Conservation (phyloP, 1,140 invertebrate species). For the Hirudo medicinalis region DNA sequence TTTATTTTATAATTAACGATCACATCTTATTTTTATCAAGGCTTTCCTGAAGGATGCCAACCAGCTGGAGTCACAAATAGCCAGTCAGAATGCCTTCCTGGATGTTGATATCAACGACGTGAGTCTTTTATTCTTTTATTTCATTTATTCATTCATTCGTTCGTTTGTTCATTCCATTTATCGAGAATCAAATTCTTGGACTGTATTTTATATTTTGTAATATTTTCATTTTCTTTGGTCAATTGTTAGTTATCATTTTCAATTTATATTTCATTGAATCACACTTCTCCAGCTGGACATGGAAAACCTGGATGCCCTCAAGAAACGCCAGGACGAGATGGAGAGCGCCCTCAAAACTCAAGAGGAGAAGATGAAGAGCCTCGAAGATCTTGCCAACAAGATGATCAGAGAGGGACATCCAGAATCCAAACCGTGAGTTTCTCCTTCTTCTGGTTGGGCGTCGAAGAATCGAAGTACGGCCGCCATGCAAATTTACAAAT, state of each 20-base stretch:
- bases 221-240: too few species aligned
- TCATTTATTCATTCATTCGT: background rate
- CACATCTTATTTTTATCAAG: slow-evolving; percentile 34
- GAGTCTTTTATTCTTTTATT: slow-evolving; percentile 36
- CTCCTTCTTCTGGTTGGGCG: background rate
- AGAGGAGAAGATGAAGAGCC: slow-evolving; percentile 74
- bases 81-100: slow-evolving; percentile 80
- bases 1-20: background rate
- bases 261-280: too few species aligned
- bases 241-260: too few species aligned
- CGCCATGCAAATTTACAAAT: background rate
- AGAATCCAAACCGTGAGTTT: slow-evolving; percentile 61
- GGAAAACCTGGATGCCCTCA: slow-evolving; percentile 81
- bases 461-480: background rate
- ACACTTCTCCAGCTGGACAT: slow-evolving; percentile 46
- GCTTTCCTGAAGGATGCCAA: slow-evolving; percentile 92
- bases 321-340: slow-evolving; percentile 87
- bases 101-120: slow-evolving; percentile 77
- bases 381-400: slow-evolving; percentile 71
- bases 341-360: slow-evolving; percentile 81
- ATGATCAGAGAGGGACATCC: slow-evolving; percentile 72
- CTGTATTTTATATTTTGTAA: too few species aligned
- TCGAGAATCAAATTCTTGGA: too few species aligned
- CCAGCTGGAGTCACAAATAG: slow-evolving; percentile 85
- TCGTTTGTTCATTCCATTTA: too few species aligned